A percentile compares a stretch with the other conserved stretches of the same genome.
Evolutionary conservation across 1,140 invertebrate genomes (phyloP).

Genomic region (Dreissena polymorpha): DNA sequence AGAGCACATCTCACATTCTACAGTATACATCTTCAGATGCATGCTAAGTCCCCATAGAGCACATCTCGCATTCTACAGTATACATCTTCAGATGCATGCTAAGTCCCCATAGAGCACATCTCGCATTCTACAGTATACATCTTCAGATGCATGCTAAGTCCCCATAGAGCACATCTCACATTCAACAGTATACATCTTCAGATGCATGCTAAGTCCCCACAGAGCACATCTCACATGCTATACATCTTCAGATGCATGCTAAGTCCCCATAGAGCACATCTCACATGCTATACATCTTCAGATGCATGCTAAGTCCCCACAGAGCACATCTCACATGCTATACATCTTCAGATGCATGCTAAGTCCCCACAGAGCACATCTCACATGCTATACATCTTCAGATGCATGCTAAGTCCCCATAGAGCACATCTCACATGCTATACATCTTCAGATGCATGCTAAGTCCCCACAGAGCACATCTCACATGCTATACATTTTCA

Average conservation of each 20-base stretch:
- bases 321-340: too few relatives aligned
- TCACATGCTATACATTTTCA: slow-evolving; percentile 21
- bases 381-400: slow-evolving; percentile 21
- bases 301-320: slow-evolving; percentile 65
- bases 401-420: slow-evolving; percentile 67
- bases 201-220: slow-evolving; percentile 65
- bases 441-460: slow-evolving; percentile 53
- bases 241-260: slow-evolving; percentile 53
- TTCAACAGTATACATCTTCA: slow-evolving; percentile 26
- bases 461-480: too few relatives aligned
- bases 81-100: slow-evolving; percentile 53
- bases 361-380: too few relatives aligned
- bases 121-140: too few relatives aligned
- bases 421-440: too few relatives aligned
- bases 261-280: slow-evolving; percentile 72
- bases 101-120: slow-evolving; percentile 69
- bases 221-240: too few relatives aligned
- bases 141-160: slow-evolving; percentile 63
- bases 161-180: too few relatives aligned
- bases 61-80: too few relatives aligned
- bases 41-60: slow-evolving; percentile 65
- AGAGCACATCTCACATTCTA: too few relatives aligned
- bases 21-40: slow-evolving; percentile 53
- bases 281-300: slow-evolving; percentile 21
- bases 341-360: slow-evolving; percentile 53